Base-by-base conservation (phyloP, 2,888 invertebrate genomes). In the Pyrrhosoma nymphula region DNA sequence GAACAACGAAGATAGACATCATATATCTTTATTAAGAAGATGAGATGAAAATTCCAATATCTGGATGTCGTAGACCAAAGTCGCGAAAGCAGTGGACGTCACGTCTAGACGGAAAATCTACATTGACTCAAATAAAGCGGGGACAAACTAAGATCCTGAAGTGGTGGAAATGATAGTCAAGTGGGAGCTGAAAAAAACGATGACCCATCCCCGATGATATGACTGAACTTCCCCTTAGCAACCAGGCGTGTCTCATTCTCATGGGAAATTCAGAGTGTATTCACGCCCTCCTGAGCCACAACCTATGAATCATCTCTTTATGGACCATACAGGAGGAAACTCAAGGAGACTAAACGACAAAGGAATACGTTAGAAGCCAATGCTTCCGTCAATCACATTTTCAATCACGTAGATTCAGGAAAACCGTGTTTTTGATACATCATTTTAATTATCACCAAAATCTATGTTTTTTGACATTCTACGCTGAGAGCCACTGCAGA, bases 191-290 rank as follows among this genome's bases (percentile, higher is more conserved):
- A 75, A 75, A 30, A 75, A 75, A 8, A n/a, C 75, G 30, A 75
- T 75, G 75, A 75, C 10, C 30, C 75, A 30, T 30, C 30, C 10
- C n/a, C 20, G 2, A n/a, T 75, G 30, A 75, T 30, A 30, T 12
- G 75, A 75, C 75, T 12, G 12, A 75, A 30, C 75, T 20, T 10
- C n/a, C 75, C 12, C 75, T 6, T 12, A 75, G 75, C 75, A 75
- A n/a, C 75, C 75, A 75, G 75, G 10, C n/a, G n/a, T 8, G 10
- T n/a, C 75, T 1, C 6, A n/a, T 6, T 8, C 75, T 75, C 75
- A 75, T 30, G 75, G 75, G 75, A 75, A 75, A 75, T 75, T 30
- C 75, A n/a, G 75, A n/a, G n/a, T 75, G 75, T n/a, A 12, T 75
- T 10, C 10, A 75, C 75, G 75, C 75, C 75, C 75, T 30, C 12